These are phyloP conservation scores for Periplaneta americana DNA, from an alignment of 1,140 invertebrate genomes.

Conservation along the genomic window DNA sequence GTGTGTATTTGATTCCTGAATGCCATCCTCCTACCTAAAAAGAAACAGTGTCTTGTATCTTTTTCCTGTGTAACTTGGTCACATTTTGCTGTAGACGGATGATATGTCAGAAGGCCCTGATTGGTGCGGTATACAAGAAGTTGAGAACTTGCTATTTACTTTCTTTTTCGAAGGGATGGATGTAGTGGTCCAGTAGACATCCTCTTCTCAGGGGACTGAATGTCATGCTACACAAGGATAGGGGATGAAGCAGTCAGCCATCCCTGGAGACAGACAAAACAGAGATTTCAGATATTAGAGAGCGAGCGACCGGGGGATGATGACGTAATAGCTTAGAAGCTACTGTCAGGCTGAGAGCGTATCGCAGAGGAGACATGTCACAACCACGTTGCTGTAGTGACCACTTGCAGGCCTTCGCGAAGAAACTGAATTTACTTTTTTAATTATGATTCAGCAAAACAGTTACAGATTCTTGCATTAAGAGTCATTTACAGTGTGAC, in stretches of 20 bases:
- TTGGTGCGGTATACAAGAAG: neutral
- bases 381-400: too few species aligned
- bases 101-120: neutral
- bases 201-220: neutral
- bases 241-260: neutral
- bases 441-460: too few species aligned
- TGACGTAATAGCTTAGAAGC: neutral
- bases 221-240: neutral
- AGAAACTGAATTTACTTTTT: too few species aligned
- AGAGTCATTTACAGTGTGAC: too few species aligned
- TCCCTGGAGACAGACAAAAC: neutral
- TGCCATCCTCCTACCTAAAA: too few species aligned
- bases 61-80: neutral
- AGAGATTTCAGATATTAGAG: neutral
- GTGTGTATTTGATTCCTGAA: too few species aligned
- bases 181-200: neutral
- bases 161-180: neutral
- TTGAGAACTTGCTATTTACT: neutral
- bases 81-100: neutral
- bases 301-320: too few species aligned
- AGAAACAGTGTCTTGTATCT: too few species aligned
- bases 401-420: too few species aligned
- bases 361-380: too few species aligned
- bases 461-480: too few species aligned
- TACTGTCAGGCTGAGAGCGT: neutral